A percentile compares a stretch with the other conserved stretches of the same genome.
Conservation (phyloP, 2,113 vertebrate species). For the Mesembrinibis cayennensis region DNA sequence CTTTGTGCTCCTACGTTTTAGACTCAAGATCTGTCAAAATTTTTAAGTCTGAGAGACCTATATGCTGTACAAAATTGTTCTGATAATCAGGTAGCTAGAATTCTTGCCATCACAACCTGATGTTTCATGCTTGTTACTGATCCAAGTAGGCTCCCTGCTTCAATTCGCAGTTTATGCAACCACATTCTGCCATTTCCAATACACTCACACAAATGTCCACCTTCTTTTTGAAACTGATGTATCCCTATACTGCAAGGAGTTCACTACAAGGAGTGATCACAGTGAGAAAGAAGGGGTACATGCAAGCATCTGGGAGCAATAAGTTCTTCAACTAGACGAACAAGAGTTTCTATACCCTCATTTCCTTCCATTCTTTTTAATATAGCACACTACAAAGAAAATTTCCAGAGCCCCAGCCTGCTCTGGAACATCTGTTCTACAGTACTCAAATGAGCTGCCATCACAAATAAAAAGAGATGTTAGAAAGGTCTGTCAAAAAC, state of each 20-base stretch:
- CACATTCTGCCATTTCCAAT: not conserved
- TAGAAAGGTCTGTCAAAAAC: not conserved
- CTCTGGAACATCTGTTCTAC: not conserved
- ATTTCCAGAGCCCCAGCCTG: not conserved
- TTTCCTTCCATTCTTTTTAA: conserved; percentile 11
- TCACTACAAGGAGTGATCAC: not conserved
- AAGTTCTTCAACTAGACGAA: not conserved
- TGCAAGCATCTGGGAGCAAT: not conserved
- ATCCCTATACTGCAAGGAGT: not conserved
- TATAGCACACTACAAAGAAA: not conserved
- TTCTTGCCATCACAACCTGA: not conserved
- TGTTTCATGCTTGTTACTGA: not conserved
- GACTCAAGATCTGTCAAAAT: not conserved
- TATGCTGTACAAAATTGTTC: not conserved
- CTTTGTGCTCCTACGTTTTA: not conserved
- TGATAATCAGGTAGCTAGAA: not conserved
- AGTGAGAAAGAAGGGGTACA: not conserved
- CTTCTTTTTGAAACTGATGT: not conserved
- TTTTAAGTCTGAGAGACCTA: not conserved
- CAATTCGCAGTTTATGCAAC: not conserved
- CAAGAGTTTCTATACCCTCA: not conserved
- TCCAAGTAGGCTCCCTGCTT: not conserved
- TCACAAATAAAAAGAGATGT: not conserved
- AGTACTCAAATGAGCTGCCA: not conserved
- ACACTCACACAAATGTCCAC: not conserved